These are phyloP conservation scores for Elephantulus edwardii DNA, from an alignment of 2,113 vertebrate genomes.

Conservation along the genomic window DNA sequence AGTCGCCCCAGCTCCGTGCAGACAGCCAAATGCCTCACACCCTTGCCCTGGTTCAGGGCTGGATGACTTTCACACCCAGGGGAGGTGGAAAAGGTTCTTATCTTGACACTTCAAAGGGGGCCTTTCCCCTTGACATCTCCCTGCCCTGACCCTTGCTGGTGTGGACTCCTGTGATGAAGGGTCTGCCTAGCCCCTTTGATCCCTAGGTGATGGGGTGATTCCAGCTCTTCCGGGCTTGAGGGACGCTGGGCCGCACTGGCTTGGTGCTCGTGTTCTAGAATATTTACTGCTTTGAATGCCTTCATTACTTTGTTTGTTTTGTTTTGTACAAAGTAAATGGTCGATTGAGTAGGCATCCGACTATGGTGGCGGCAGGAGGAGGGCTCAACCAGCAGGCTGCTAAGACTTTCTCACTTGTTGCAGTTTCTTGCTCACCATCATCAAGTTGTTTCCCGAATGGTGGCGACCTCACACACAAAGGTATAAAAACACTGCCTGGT, in stretches of 20 bases:
- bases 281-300: not conserved
- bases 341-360: not conserved
- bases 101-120: conserved; percentile 82
- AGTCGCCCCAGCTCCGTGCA: not conserved
- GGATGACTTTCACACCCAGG: conserved; percentile 59
- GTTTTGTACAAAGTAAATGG: not conserved
- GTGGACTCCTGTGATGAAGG: conserved; percentile 68
- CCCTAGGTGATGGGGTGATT: not conserved
- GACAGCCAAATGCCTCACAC: not conserved
- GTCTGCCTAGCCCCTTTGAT: conserved; percentile 68
- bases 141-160: conserved; percentile 62
- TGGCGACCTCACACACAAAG: no score
- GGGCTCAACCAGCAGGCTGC: not conserved
- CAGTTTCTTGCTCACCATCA: no score
- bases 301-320: not conserved
- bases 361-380: not conserved
- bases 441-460: no score
- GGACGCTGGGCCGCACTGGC: conserved; percentile 12
- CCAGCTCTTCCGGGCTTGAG: conserved; percentile 21
- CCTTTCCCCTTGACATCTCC: conserved; percentile 71
- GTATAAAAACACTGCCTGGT: not conserved
- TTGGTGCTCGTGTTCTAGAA: not conserved
- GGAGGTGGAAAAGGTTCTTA: conserved; percentile 71
- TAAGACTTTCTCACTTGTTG: not conserved
- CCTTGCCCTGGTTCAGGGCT: not conserved